Conservation (phyloP, 2,113 vertebrate species). For the Solenodon paradoxus region DNA sequence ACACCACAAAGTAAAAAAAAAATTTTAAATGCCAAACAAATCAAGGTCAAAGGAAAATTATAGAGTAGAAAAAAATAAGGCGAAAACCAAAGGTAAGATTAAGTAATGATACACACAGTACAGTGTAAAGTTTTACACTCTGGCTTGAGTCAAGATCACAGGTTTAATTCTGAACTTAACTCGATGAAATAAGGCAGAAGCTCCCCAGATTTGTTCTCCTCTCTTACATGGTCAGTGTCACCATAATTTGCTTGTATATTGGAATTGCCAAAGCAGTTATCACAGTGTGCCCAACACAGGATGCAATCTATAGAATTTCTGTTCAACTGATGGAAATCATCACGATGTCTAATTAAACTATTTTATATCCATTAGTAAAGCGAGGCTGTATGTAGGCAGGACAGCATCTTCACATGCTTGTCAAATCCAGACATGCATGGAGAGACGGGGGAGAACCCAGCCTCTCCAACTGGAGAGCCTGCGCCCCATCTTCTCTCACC, state of each 20-base stretch:
- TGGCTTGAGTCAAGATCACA: background rate
- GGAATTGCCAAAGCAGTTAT: background rate
- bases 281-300: background rate
- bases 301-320: background rate
- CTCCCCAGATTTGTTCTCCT: background rate
- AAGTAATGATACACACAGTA: background rate
- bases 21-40: background rate
- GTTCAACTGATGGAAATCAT: background rate
- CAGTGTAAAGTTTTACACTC: background rate
- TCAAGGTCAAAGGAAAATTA: background rate
- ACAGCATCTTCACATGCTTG: background rate
- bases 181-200: background rate
- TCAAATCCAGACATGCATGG: background rate
- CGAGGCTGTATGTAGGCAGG: background rate
- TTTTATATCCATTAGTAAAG: background rate
- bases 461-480: background rate
- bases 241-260: background rate
- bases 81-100: background rate
- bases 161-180: background rate
- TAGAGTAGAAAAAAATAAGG: background rate
- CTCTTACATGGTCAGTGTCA: background rate
- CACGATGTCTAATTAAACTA: background rate
- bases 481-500: background rate
- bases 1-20: background rate
- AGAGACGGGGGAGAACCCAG: background rate